Evolutionary conservation across 2,113 vertebrate genomes (phyloP), one percentile per base, ranked within the genome.

Genomic region (Recurvirostra avosetta): DNA sequence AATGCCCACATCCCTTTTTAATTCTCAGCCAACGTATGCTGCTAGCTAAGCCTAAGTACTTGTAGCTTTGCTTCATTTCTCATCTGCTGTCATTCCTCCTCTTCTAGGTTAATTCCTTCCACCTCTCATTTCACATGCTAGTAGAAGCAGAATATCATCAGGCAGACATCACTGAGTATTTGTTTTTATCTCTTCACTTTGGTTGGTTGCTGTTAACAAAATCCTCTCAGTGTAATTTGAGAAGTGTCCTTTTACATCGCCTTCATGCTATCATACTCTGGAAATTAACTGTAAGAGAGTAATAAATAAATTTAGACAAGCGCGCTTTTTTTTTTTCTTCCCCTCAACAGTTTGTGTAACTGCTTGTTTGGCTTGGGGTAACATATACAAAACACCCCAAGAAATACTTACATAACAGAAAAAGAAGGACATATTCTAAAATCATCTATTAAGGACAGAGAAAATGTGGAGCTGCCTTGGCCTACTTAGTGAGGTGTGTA

Each of bases 101-200:
- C 59, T 93, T 94, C 87, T 86, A 92, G 94, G 90, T 94, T 97
- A 92, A 94, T 96, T 95, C 71, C 67, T 95, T 96, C 75, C 93
- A 90, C 90, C 80, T 96, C 90, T 91, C 78, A 75, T 93, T 96
- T 94, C 90, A 88, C 77, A 79, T 85, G 58, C 61, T 90, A 73
- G 77, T 40, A 95, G 88, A 90, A 88, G 71, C n/a, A 93, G 63
- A 90, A 92, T 92, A 76, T 94, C 78, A 93, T 88, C 90, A 94
- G 90, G 71, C 78, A 95, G 78, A 86, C 75, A 86, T 83, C 92
- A 83, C 38, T 30, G 75, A 83, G 59, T 93, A 92, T 97, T 93
- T 96, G 90, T 86, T 92, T 97, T 86, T 96, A 27, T 88, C 85
- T 88, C 63, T 83, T 95, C 83, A 92, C 38, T 95, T 86, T 59